Percentiles rank a stretch among this genome's conserved stretches.
phyloP scores from a whole-genome alignment of 2,113 vertebrate species.

The Megaceryle torquata region DNA sequence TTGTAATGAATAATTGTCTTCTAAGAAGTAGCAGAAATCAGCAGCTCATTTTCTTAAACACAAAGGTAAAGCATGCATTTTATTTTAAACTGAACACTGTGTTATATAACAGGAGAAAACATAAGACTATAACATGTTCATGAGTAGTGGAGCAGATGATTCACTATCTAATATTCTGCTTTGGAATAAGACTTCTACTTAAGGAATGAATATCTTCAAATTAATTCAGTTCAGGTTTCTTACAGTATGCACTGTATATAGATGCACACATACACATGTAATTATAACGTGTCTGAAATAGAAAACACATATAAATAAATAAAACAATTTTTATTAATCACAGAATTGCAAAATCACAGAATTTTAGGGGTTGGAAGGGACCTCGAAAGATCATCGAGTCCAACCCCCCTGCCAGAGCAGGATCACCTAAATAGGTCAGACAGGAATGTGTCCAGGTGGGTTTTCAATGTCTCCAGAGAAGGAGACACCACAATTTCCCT shows the following conservation, averaged over 20 bases:
- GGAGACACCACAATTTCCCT: too few species aligned
- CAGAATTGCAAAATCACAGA: neutral
- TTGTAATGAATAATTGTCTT: neutral
- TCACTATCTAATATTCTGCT: neutral
- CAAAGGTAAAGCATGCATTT: neutral
- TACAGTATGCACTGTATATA: neutral
- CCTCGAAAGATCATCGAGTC: too few species aligned
- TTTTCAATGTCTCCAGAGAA: too few species aligned
- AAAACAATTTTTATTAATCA: neutral
- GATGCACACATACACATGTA: fast-evolving
- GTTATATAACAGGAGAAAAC: neutral
- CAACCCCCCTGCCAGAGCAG: too few species aligned
- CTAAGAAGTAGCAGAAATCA: neutral
- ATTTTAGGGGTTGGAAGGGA: too few species aligned
- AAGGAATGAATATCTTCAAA: neutral
- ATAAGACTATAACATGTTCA: neutral
- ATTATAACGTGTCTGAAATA: neutral
- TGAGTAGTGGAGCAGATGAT: neutral
- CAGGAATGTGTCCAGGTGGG: too few species aligned
- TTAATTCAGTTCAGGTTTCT: neutral
- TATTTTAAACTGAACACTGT: neutral
- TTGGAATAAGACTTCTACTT: neutral
- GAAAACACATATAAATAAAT: neutral
- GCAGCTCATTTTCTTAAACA: neutral
- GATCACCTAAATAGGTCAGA: too few species aligned